phyloP scores from a whole-genome alignment of 2,888 invertebrate genomes.

The Hyalella azteca region DNA sequence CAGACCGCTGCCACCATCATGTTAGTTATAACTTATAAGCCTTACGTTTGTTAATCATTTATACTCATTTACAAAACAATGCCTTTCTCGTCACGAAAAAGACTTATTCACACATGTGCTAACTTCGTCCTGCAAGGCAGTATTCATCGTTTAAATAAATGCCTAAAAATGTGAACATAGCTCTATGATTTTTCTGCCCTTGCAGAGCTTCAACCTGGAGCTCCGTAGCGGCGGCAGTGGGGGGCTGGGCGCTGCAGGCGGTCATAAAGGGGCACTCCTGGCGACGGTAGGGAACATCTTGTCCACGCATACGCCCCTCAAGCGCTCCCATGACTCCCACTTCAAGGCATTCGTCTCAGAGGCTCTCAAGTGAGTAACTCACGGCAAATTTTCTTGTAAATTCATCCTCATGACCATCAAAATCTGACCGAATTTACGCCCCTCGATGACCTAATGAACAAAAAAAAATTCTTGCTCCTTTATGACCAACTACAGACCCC shows the following conservation, averaged over 20 bases:
- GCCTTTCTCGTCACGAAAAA: neutral
- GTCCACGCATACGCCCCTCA: conserved; percentile 87
- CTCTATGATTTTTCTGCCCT: neutral
- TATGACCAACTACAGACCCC: too few relatives aligned
- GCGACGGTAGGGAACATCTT: conserved; percentile 91
- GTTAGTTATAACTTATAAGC: neutral
- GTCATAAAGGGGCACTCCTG: conserved; percentile 84
- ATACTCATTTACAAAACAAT: too few relatives aligned
- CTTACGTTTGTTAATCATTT: neutral
- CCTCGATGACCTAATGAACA: too few relatives aligned
- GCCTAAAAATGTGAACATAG: neutral
- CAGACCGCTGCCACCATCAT: neutral
- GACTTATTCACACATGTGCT: too few relatives aligned
- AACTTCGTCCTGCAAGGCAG: too few relatives aligned
- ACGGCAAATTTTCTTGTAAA: too few relatives aligned
- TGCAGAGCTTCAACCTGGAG: conserved; percentile 85
- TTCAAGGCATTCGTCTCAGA: conserved; percentile 98
- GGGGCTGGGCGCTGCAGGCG: conserved; percentile 68
- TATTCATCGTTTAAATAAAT: too few relatives aligned
- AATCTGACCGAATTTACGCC: too few relatives aligned
- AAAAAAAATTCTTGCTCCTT: too few relatives aligned
- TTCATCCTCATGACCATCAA: too few relatives aligned
- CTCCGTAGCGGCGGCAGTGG: conserved; percentile 73
- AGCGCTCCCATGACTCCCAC: conserved; percentile 93
- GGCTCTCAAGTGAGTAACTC: conserved; percentile 83